phyloP scores from a whole-genome alignment of 1,140 invertebrate species.

The fruit fly (Drosophila melanogaster) region Release_6_plus_ISO1_MT NT_037436.4:633001-633500 shows the following conservation, averaged over 20 bases:
- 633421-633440: slow-evolving; percentile 36
- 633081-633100: slow-evolving; percentile 2
- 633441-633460: slow-evolving; percentile 53
- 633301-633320: slow-evolving; percentile 13
- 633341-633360: slow-evolving; percentile 27
- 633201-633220: slow-evolving; percentile 65
- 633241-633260: slow-evolving; percentile 33
- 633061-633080: background rate
- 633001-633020: background rate
- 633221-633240: slow-evolving; percentile 50
- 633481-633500: slow-evolving; percentile 80
- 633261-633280: slow-evolving; percentile 68
- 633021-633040: background rate
- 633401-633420: slow-evolving; percentile 72
- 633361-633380: slow-evolving; percentile 64
- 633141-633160: slow-evolving; percentile 44
- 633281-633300: slow-evolving; percentile 55
- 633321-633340: slow-evolving; percentile 8
- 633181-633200: slow-evolving; percentile 72
- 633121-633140: background rate
- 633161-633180: slow-evolving; percentile 67
- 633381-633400: slow-evolving; percentile 73
- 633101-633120: background rate
- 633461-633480: slow-evolving; percentile 57
- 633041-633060: no score